Evolutionary conservation across 2,888 invertebrate genomes (phyloP), one percentile per base, ranked within the genome.

Genomic region (Pterostichus madidus): DNA sequence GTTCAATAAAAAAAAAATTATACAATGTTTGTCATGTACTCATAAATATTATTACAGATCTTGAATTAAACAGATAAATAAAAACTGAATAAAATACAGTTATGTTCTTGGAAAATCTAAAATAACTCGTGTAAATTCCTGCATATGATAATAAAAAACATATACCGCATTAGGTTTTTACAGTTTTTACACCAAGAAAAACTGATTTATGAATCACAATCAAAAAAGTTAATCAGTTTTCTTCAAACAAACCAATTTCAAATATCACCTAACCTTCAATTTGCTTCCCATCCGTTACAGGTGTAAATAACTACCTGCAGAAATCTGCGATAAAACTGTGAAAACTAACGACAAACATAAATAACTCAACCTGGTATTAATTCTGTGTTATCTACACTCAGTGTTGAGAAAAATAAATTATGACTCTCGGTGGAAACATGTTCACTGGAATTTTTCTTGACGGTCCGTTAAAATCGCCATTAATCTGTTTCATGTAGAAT

Each of bases 141-240:
- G 11, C 49, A 49, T 49, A 49, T 8, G 8, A 49, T 49, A n/a
- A n/a, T n/a, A 49, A 49, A 49, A 49, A 49, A n/a, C 11, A 13
- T 49, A 5, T 10, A 49, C 49, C 49, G 10, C 49, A 49, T 49
- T 49, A 49, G 8, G 49, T 5, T 49, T 49, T 49, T 49, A 49
- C 49, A 11, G 49, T 49, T 49, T 49, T 49, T 49, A n/a, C 11
- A 5, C 2, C 11, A 49, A 49, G 49, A 39, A 39, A 39, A 39
- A 39, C 17, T 71, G 68, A 71, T 71, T 71, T 71, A 71, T 44
- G 68, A 44, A 15, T 24, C 17, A 71, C 39, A 71, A 71, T 71
- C 68, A 71, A 71, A 71, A 71, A 71, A 71, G 68, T 71, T 71
- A 71, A 71, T 71, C 68, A 71, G 68, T 44, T 56, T 64, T 64